A percentile compares a stretch with the other conserved stretches of the same genome.
phyloP scores from a whole-genome alignment of 2,113 vertebrate genomes.

The Urocolius indicus region DNA sequence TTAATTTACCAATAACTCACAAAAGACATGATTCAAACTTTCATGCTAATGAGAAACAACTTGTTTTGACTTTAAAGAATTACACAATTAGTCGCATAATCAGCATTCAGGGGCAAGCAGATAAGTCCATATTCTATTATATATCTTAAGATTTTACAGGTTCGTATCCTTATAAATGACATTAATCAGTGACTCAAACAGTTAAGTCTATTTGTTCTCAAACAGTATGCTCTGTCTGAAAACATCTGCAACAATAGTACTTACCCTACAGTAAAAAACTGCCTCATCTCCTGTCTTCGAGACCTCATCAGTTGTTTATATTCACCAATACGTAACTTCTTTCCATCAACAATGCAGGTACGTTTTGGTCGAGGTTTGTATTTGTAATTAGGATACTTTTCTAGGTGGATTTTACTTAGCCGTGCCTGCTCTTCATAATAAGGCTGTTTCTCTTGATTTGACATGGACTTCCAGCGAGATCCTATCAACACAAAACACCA shows the following conservation, averaged over 20 bases:
- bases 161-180: neutral
- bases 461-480: constrained; percentile 99
- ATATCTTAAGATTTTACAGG: neutral
- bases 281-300: constrained; percentile 98
- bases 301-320: constrained; percentile 99
- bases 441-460: constrained; percentile 98
- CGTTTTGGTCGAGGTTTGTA: constrained; percentile 99
- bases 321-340: constrained; percentile 96
- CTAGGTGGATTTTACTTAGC: constrained; percentile 97
- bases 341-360: constrained; percentile 99
- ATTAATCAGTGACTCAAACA: constrained; percentile 25
- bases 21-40: constrained; percentile 15
- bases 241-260: constrained; percentile 52
- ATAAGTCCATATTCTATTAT: neutral
- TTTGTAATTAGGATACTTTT: constrained; percentile 99
- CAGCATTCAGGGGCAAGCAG: neutral
- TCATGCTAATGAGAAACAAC: constrained; percentile 23
- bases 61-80: constrained; percentile 21
- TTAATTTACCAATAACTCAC: constrained; percentile 7
- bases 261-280: constrained; percentile 99
- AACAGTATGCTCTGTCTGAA: neutral
- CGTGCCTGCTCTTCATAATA: constrained; percentile 99
- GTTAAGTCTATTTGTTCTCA: neutral
- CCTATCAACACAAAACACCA: constrained; percentile 75
- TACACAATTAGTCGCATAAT: neutral